Evolutionary conservation across 2,888 invertebrate genomes (phyloP).

Genomic region (Prosopocoilus inquinatus): DNA sequence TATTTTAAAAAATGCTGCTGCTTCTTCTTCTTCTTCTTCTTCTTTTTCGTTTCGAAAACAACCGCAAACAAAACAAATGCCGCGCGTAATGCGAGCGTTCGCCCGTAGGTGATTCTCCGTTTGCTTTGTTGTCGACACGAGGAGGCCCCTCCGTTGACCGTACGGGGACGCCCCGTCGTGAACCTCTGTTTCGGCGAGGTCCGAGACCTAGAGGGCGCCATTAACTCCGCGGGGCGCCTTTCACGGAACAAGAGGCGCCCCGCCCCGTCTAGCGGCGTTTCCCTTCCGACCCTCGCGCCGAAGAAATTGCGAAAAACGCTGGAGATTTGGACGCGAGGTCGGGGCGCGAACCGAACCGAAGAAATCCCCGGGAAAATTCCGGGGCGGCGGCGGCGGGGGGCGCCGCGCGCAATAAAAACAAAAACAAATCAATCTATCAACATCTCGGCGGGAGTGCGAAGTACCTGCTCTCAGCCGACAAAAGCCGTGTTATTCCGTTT

Average conservation of each 20-base stretch:
- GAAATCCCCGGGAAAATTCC: too few species aligned
- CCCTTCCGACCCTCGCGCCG: neutral
- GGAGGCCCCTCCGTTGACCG: slow-evolving; percentile 11
- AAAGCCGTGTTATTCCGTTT: slow-evolving; percentile 49
- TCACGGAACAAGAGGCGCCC: slow-evolving; percentile 35
- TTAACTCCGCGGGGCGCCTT: slow-evolving; percentile 42
- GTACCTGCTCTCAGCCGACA: slow-evolving; percentile 45
- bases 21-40: too few species aligned
- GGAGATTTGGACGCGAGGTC: too few species aligned
- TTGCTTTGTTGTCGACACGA: slow-evolving; percentile 8
- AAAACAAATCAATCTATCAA: slow-evolving; percentile 52
- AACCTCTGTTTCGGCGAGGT: slow-evolving; percentile 43
- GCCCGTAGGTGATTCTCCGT: slow-evolving; percentile 3
- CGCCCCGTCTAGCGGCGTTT: slow-evolving; percentile 41
- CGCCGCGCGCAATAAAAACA: slow-evolving; percentile 35
- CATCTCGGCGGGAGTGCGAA: slow-evolving; percentile 45
- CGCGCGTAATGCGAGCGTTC: neutral
- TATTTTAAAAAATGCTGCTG: too few species aligned
- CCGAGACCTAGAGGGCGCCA: slow-evolving; percentile 45
- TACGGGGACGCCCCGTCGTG: slow-evolving; percentile 31
- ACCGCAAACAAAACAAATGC: too few species aligned
- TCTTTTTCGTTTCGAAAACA: too few species aligned
- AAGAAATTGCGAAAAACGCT: too few species aligned
- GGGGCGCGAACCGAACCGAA: too few species aligned
- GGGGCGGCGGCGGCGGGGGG: too few species aligned